Evolutionary conservation across 1,140 invertebrate genomes (phyloP).

Genomic region (Pseudomyrmex dendroicus): DNA sequence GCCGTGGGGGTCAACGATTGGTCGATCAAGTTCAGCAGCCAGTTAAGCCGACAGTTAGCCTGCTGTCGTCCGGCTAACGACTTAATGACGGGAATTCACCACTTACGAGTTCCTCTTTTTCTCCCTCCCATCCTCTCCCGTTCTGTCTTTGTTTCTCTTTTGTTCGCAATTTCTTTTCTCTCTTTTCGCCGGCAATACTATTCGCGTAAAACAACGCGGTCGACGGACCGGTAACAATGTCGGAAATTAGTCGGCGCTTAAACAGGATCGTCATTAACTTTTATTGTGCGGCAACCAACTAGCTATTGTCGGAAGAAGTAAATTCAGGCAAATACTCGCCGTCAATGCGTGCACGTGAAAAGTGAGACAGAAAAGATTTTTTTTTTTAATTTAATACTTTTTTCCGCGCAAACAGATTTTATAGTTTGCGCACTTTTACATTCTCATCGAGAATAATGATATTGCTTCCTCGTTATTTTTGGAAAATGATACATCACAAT

Average conservation of each 20-base stretch:
- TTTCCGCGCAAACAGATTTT: too few species aligned
- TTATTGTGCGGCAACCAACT: conserved; percentile 10
- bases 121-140: conserved; percentile 34
- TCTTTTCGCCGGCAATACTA: conserved; percentile 36
- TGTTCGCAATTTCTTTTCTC: conserved; percentile 32
- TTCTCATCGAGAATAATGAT: too few species aligned
- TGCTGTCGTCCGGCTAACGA: conserved; percentile 77
- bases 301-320: conserved; percentile 53
- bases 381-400: too few species aligned
- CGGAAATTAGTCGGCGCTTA: conserved; percentile 67
- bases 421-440: too few species aligned
- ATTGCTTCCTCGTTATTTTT: too few species aligned
- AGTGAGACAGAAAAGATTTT: neutral
- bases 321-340: conserved; percentile 1
- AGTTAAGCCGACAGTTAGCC: conserved; percentile 76
- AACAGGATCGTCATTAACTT: conserved; percentile 63
- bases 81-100: conserved; percentile 83
- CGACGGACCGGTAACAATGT: conserved; percentile 67
- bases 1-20: conserved; percentile 73
- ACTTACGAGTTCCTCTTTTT: conserved; percentile 75
- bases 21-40: conserved; percentile 80
- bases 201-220: conserved; percentile 61
- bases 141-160: conserved; percentile 24
- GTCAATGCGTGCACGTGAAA: neutral
- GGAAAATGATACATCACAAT: too few species aligned